Conservation (phyloP, 2,797 vertebrate species). For the Sebastolobus altivelis region DNA sequence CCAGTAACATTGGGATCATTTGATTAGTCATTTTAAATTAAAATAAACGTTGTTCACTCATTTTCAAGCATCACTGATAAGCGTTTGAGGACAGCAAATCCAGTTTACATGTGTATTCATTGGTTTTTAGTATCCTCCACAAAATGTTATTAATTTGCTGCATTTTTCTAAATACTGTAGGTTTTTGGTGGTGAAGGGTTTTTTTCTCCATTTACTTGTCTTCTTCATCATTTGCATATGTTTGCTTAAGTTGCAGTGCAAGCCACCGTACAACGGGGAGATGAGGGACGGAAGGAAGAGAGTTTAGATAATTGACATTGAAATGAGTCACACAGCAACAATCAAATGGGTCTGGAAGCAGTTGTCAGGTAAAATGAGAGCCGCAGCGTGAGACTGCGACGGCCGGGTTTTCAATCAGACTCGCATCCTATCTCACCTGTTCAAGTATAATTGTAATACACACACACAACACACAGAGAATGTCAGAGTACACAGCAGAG, state of each 20-base stretch:
- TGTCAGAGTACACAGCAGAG: slow-evolving; percentile 29
- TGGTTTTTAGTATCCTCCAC: background rate
- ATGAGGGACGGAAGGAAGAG: slow-evolving; percentile 9
- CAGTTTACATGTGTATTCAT: background rate
- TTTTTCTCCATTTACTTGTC: background rate
- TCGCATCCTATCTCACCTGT: slow-evolving; percentile 67
- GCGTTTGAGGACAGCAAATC: background rate
- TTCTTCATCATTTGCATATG: slow-evolving; percentile 9
- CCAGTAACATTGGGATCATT: background rate
- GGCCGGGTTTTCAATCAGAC: slow-evolving; percentile 72
- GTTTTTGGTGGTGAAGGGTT: background rate
- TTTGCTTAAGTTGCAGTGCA: background rate
- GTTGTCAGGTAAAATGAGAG: slow-evolving; percentile 70
- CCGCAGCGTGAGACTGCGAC: slow-evolving; percentile 59
- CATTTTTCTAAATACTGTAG: background rate
- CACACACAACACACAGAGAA: slow-evolving; percentile 40
- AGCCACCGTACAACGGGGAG: background rate
- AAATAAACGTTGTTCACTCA: background rate
- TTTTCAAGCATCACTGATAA: background rate
- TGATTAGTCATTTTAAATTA: background rate
- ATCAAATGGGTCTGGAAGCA: slow-evolving; percentile 62
- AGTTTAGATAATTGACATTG: slow-evolving; percentile 56
- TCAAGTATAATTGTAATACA: slow-evolving; percentile 52
- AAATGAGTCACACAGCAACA: slow-evolving; percentile 68
- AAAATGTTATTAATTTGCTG: background rate